phyloP scores from a whole-genome alignment of 23 tunicate species.

The Botrylloides violaceus region DNA sequence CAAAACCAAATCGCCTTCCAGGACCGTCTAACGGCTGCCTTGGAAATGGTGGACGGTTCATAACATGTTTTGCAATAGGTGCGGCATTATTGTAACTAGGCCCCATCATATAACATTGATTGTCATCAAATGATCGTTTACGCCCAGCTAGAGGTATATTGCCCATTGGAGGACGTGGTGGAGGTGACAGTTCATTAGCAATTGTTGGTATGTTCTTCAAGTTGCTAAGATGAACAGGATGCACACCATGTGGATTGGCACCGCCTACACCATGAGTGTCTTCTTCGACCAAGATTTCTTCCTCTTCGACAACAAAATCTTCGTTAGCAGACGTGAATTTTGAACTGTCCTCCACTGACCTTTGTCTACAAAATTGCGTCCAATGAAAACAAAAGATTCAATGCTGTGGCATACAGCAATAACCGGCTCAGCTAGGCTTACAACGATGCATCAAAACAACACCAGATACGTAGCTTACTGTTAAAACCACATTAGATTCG shows the following conservation, averaged over 20 bases:
- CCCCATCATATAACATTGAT: background rate
- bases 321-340: conserved; percentile 5
- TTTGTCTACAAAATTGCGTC: conserved; percentile 15
- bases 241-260: background rate
- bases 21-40: background rate
- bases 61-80: background rate
- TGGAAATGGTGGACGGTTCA: background rate
- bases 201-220: background rate
- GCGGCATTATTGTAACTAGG: background rate
- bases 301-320: conserved; percentile 21
- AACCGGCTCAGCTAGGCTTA: too few relatives aligned
- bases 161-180: too few relatives aligned
- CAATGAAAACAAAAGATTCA: too few relatives aligned
- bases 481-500: too few relatives aligned
- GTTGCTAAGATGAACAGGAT: background rate
- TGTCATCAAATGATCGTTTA: background rate
- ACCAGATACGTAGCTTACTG: too few relatives aligned
- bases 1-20: background rate
- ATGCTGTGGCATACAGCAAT: too few relatives aligned
- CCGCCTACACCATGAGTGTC: background rate
- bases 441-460: too few relatives aligned
- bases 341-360: conserved; percentile 1
- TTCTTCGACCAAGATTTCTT: conserved; percentile 15
- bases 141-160: background rate
- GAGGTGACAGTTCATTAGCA: background rate